Percentiles rank a stretch among this genome's conserved stretches.
Conservation (phyloP, 37 sponge, comb jelly and placozoan species). For the Beroe forskalii region DNA sequence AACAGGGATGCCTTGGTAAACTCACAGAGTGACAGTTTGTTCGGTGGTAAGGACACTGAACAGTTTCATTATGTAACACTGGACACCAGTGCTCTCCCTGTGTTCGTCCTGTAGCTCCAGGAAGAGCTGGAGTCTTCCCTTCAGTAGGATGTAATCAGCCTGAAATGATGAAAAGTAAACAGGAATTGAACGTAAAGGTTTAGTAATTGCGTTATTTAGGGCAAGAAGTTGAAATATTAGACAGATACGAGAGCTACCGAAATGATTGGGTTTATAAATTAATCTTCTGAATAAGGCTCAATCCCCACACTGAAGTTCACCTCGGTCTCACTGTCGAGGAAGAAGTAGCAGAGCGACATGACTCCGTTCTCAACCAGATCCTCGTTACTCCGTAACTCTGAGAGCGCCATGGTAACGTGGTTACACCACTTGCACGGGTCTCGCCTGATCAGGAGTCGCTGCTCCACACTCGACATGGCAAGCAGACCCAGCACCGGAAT, state of each 20-base stretch:
- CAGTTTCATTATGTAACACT: constrained; percentile 23
- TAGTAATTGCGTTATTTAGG: no score
- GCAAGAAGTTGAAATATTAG: no score
- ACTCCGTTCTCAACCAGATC: constrained; percentile 29
- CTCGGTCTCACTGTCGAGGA: no score
- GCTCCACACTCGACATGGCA: background rate
- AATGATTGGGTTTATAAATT: no score
- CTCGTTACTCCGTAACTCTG: background rate
- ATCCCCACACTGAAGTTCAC: no score
- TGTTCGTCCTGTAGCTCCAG: background rate
- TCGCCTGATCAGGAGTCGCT: background rate
- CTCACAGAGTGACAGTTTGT: constrained; percentile 11
- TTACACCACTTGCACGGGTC: constrained; percentile 25
- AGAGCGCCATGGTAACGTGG: constrained; percentile 4
- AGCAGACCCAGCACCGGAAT: constrained; percentile 20
- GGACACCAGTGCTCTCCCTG: background rate
- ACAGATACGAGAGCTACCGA: no score
- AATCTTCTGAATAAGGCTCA: no score
- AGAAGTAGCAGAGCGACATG: constrained; percentile 2
- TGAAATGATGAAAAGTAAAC: background rate
- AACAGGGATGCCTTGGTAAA: no score
- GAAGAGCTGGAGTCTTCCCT: background rate
- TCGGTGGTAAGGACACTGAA: background rate
- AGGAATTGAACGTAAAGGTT: no score
- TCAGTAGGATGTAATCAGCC: constrained; percentile 15